phyloP scores from a whole-genome alignment of 1,140 invertebrate species.

The Zaprionus africanus region DNA sequence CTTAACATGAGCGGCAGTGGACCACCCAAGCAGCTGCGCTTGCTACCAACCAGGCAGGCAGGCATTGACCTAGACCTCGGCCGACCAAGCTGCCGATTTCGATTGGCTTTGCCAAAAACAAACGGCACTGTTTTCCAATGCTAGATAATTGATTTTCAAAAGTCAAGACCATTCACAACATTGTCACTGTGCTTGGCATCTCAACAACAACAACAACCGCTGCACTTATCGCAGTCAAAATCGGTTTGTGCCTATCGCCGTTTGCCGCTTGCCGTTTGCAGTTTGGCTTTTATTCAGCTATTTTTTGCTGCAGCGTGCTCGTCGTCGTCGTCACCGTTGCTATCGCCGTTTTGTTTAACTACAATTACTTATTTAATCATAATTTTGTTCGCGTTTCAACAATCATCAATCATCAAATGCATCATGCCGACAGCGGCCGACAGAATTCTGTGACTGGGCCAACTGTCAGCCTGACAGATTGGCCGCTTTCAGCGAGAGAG shows the following conservation, averaged over 20 bases:
- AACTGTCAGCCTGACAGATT: constrained; percentile 83
- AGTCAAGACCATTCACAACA: constrained; percentile 43
- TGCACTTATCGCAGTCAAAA: constrained; percentile 58
- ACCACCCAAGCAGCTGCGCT: constrained; percentile 50
- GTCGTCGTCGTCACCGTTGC: constrained; percentile 31
- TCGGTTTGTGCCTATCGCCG: constrained; percentile 22
- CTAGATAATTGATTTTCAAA: constrained; percentile 40
- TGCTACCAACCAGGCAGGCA: neutral
- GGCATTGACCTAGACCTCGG: constrained; percentile 66
- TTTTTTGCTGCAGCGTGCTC: constrained; percentile 38
- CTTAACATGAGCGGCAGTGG: constrained; percentile 36
- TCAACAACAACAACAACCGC: constrained; percentile 10
- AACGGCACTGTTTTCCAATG: constrained; percentile 7
- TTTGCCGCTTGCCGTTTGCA: constrained; percentile 54
- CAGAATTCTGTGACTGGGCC: constrained; percentile 78
- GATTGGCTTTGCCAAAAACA: neutral
- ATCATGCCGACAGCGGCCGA: constrained; percentile 58
- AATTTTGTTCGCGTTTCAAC: constrained; percentile 83
- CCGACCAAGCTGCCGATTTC: constrained; percentile 7
- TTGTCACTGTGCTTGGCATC: constrained; percentile 18
- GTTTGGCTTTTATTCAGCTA: constrained; percentile 45
- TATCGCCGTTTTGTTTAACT: constrained; percentile 71
- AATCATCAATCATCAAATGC: constrained; percentile 83
- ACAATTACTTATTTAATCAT: constrained; percentile 84
- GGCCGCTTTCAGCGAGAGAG: constrained; percentile 67